Percentiles rank a stretch among this genome's conserved stretches.
Evolutionary conservation across 2,113 vertebrate species (phyloP).

Genomic region (Cavia aperea): DNA sequence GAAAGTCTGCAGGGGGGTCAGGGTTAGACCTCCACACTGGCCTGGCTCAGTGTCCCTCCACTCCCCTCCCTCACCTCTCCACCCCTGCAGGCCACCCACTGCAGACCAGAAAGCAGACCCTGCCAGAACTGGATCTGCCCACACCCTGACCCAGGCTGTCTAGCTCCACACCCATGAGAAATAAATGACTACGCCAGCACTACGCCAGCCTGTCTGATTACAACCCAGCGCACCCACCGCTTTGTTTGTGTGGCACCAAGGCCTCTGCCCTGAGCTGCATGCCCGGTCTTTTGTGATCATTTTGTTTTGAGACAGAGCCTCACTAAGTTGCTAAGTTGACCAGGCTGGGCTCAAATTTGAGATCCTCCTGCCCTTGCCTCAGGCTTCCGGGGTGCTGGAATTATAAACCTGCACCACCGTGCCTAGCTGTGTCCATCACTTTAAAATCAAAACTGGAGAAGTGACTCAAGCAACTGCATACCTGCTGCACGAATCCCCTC

Average conservation of each 20-base stretch:
- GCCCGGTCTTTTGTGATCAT: not conserved
- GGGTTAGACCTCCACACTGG: not conserved
- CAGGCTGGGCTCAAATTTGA: not conserved
- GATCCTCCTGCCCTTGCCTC: not conserved
- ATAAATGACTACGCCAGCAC: not conserved
- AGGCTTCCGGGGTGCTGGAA: not conserved
- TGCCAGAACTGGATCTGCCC: not conserved
- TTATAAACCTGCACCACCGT: not conserved
- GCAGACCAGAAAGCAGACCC: not conserved
- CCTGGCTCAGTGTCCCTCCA: not conserved
- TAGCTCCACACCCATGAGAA: not conserved
- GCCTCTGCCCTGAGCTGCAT: not conserved
- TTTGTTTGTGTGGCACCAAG: not conserved
- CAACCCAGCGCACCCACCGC: too few relatives aligned
- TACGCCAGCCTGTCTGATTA: not conserved
- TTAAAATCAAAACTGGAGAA: not conserved
- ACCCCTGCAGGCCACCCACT: too few relatives aligned
- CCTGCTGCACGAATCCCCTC: not conserved
- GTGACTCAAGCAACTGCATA: not conserved
- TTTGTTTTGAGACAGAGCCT: not conserved
- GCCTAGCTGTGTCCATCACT: not conserved
- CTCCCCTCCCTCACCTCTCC: not conserved
- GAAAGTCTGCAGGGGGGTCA: not conserved
- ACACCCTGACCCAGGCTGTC: not conserved
- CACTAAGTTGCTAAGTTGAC: not conserved